Evolutionary conservation across 2,113 vertebrate genomes (phyloP), one percentile per base, ranked within the genome.

Genomic region (Ptyas mucosa): DNA sequence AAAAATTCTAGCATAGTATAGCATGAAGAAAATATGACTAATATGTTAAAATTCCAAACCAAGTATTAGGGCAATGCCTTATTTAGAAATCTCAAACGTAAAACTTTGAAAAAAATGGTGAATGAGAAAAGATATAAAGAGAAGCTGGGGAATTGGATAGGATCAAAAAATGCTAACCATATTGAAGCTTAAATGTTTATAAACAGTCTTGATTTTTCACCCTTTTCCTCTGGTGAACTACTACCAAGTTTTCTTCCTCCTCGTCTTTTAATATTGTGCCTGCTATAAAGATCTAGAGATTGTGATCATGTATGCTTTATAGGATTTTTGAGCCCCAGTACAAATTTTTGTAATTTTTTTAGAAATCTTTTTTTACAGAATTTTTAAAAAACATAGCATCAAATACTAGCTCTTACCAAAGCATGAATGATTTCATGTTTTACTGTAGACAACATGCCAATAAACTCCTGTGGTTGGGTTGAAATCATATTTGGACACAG

Each of bases 381-480:
- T 81, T 81, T 69, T 4, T 0, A 29, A 69, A 43, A 81, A 81
- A 39, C 39, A 24, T 3, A 54, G 54, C 10, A 86, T 58, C 21
- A 61, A 93, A 61, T 20, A 91, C 29, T 26, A 90, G 18, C 0
- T 43, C 97, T 97, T 97, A 99, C 99, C 99, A 99, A 97, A 23
- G 99, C 99, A 90, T 99, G 99, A 93, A 99, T 98, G 93, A 99
- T 98, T 97, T 99, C 99, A 0, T 99, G 99, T 96, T 99, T 99
- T 93, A 99, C 99, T 4, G 99, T 99, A 91, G 99, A 99, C 58
- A 99, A 96, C 99, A 99, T 99, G 93, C 99, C 99, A 91, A 98
- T 58, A 92, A 99, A 99, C 93, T 99, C 99, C 97, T 99, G 99
- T 95, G 98, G 97, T 97, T 99, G 98, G 0, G 98, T 98, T 86